These are phyloP conservation scores for Syngnathus typhle DNA, from an alignment of 2,113 vertebrate genomes.

Conservation along the genomic window DNA sequence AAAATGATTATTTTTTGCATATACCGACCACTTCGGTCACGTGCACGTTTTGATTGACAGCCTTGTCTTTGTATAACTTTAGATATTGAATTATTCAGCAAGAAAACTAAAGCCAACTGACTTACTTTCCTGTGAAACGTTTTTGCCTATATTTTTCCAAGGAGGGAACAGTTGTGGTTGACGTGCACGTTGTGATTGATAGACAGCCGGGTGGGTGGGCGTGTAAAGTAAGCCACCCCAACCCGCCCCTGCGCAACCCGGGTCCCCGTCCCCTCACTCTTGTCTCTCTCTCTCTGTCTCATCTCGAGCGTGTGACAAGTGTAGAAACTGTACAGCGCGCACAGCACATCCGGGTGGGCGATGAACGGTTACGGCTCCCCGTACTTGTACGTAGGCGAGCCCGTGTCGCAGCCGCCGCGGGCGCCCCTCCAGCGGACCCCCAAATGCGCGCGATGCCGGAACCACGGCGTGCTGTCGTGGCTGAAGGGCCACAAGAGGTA, in stretches of 20 bases:
- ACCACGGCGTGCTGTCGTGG: slow-evolving; percentile 94
- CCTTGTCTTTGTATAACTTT: too few species aligned
- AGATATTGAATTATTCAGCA: too few species aligned
- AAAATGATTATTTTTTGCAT: too few species aligned
- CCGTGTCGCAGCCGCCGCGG: slow-evolving; percentile 85
- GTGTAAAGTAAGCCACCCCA: not conserved
- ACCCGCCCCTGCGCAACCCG: not conserved
- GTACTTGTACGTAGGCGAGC: slow-evolving; percentile 90
- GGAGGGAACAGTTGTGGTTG: too few species aligned
- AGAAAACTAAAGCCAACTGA: too few species aligned
- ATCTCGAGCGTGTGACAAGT: not conserved
- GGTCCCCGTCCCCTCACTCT: not conserved
- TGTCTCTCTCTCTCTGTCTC: not conserved
- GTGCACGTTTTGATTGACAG: too few species aligned
- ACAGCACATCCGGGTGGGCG: not conserved
- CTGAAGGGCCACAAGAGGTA: slow-evolving; percentile 96
- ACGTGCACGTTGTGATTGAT: too few species aligned
- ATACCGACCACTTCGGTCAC: too few species aligned
- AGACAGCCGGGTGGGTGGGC: not conserved
- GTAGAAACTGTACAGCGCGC: too few species aligned
- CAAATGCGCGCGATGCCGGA: slow-evolving; percentile 92
- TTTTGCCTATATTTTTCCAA: too few species aligned
- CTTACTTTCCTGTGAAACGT: too few species aligned
- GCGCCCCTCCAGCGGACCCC: slow-evolving; percentile 89
- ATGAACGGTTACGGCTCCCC: slow-evolving; percentile 96